Evolutionary conservation across 2,888 invertebrate genomes (phyloP), one percentile per base, ranked within the genome.

Genomic region (Antheraea yamamai): DNA sequence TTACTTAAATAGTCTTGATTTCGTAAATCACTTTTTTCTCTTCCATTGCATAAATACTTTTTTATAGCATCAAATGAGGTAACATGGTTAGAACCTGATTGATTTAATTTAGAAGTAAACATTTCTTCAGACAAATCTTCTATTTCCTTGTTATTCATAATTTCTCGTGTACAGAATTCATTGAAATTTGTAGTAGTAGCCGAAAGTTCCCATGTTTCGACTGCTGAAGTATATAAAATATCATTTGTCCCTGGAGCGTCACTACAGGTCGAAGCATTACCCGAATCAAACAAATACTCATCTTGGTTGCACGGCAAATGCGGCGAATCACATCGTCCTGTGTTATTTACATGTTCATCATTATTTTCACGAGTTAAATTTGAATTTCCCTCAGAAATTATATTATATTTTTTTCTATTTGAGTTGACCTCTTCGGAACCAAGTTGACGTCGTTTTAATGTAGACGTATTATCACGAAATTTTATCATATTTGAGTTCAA

Each of bases 221-320:
- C 77, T 47, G 83, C 77, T 7, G 89, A 84, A 75, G 83, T 83
- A 71, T 88, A 83, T 47, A 88, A 79, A 70, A 88, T 77, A 75
- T 82, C 88, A n/a, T 92, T 89, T 4, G 91, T 89, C 75, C 87
- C 85, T 14, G 89, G 89, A 71, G 91, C 88, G 55, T 89, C 87
- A 77, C 81, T 84, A 10, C 80, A 81, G 20, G 78, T 68, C 26
- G 86, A 87, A 81, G 83, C 88, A 73, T 87, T 88, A 20, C 82
- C 86, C 0, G 92, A 91, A 76, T 92, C 89, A 76, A 86, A 84
- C 55, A 94, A 79, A 83, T 89, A 94, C 81, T 95, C 92, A 23
- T 91, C 87, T 88, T 95, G 94, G 84, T 94, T 95, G 66, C 92
- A 93, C 7, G 94, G 94, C 76, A 95, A 82, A 72, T 89, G 89